phyloP scores from a whole-genome alignment of 2,797 vertebrate genomes.

The Lutjanus campechanus region DNA sequence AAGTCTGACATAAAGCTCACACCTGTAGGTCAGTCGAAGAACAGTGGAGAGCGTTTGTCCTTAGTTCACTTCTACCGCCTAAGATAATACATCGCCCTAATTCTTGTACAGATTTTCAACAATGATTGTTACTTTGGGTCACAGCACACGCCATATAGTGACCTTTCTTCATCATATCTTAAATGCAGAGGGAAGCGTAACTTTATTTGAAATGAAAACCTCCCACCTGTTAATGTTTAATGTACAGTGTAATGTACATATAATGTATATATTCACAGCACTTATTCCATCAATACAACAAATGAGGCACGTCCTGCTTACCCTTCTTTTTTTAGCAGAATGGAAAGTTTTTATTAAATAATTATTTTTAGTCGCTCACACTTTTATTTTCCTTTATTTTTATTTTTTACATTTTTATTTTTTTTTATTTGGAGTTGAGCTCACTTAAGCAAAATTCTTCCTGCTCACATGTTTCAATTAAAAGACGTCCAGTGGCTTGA shows the following conservation, averaged over 20 bases:
- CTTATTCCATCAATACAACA: background rate
- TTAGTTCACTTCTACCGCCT: constrained; percentile 1
- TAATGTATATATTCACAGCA: background rate
- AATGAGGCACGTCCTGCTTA: background rate
- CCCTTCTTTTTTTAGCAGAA: background rate
- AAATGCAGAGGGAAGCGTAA: background rate
- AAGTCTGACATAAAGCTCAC: constrained; percentile 39
- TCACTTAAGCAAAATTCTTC: background rate
- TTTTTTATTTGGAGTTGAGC: background rate
- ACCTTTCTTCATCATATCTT: background rate
- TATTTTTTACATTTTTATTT: background rate
- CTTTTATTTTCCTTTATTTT: too few relatives aligned
- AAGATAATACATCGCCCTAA: background rate
- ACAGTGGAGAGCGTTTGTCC: background rate
- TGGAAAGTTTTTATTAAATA: background rate
- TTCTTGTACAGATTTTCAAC: background rate
- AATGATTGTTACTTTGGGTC: background rate
- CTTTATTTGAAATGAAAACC: background rate
- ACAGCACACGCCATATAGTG: background rate
- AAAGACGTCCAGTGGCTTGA: background rate
- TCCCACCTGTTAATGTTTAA: too few relatives aligned
- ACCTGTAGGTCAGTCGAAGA: constrained; percentile 35
- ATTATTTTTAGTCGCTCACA: background rate
- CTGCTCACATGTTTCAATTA: background rate
- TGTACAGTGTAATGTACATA: too few relatives aligned